phyloP scores from a whole-genome alignment of 2,888 invertebrate species.

The Lasioglossum vierecki region DNA sequence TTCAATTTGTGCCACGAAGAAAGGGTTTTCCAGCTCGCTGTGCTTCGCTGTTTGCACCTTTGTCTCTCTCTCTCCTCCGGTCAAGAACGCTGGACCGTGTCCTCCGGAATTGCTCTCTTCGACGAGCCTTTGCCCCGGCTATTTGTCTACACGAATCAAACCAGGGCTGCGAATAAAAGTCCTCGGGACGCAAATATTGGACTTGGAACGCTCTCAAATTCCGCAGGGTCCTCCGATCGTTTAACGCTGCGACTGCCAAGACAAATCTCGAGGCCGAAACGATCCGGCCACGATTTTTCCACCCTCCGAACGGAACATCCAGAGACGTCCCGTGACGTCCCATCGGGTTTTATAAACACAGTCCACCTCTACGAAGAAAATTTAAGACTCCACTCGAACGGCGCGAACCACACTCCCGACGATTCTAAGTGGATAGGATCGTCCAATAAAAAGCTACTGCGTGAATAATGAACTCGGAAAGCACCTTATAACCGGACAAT shows the following conservation, averaged over 20 bases:
- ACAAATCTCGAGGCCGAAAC: not conserved
- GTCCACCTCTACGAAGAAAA: not conserved
- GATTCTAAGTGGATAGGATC: not conserved
- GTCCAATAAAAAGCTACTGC: not conserved
- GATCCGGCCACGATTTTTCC: not conserved
- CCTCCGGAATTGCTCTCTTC: conserved; percentile 27
- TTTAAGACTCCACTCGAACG: not conserved
- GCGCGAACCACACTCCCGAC: not conserved
- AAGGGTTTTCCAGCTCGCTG: not conserved
- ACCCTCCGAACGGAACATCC: not conserved
- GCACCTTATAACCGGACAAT: not conserved
- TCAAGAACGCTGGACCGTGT: conserved; percentile 25
- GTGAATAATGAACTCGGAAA: not conserved
- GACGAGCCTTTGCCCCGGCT: not conserved
- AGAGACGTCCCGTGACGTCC: not conserved
- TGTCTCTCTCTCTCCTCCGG: not conserved
- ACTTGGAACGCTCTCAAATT: conserved; percentile 9
- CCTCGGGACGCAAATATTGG: not conserved
- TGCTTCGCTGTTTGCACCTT: conserved; percentile 16
- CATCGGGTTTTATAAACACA: not conserved
- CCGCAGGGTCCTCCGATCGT: not conserved
- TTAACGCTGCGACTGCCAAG: conserved; percentile 4
- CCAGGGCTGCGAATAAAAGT: not conserved
- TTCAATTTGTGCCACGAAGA: not conserved
- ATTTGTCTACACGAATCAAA: conserved; percentile 32